phyloP scores from a whole-genome alignment of 2,113 vertebrate genomes.

The Carlito syrichta region DNA sequence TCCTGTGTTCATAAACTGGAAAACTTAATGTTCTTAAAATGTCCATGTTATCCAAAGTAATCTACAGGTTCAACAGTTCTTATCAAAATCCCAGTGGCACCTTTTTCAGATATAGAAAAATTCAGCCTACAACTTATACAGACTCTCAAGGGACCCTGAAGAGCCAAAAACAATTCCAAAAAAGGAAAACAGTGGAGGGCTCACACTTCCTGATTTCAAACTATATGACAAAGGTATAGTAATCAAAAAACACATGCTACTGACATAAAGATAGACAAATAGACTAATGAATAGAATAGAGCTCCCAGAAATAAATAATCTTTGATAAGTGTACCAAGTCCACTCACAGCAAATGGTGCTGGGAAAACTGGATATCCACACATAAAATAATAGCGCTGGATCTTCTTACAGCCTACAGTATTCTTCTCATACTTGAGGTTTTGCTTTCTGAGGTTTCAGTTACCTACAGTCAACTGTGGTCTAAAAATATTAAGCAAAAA shows the following conservation, averaged over 20 bases:
- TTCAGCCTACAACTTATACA: not conserved
- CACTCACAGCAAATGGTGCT: not conserved
- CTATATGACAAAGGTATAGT: not conserved
- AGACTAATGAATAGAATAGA: not conserved
- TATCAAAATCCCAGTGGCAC: not conserved
- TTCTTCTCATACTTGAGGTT: too few species aligned
- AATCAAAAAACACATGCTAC: not conserved
- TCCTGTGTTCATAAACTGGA: not conserved
- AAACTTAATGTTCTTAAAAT: not conserved
- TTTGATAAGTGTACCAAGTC: not conserved
- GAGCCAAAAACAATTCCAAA: not conserved
- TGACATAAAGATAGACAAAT: not conserved
- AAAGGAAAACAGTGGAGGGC: not conserved
- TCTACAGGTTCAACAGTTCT: not conserved
- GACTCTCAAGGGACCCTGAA: not conserved
- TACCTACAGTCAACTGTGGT: too few species aligned
- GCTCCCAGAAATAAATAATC: not conserved
- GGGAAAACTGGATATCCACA: not conserved
- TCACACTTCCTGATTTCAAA: not conserved
- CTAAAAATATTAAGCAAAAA: too few species aligned
- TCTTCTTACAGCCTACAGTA: too few species aligned
- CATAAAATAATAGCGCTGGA: not conserved
- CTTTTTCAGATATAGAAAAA: not conserved
- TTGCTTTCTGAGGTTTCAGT: too few species aligned
- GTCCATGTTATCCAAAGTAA: not conserved